Base-by-base conservation (phyloP, 2,888 invertebrate species). In the Chalcosyrphus nemorum region DNA sequence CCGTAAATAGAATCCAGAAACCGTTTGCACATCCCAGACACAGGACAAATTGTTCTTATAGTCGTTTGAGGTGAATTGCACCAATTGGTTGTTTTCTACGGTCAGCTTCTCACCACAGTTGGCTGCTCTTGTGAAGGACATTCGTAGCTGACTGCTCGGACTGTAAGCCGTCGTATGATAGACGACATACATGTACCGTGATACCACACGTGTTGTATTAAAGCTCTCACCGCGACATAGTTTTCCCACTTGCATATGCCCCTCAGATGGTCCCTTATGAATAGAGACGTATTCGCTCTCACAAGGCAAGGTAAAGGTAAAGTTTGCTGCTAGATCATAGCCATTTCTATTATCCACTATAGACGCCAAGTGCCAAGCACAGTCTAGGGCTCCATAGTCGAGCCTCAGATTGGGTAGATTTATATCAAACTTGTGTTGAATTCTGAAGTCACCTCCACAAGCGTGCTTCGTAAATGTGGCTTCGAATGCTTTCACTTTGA, bases 41-140 rank as follows among this genome's bases (percentile, higher is more conserved):
- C 97, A 97, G 91, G 97, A 97, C 54, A 93, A 92, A 89, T 96
- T 96, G 80, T 94, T 93, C n/a, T 93, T 93, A 90, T 97, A 97
- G 2, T 86, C 86, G 0, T 41, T 50, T 2, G 86, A 17, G 41
- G 86, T 85, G 13, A 91, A 78, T 6, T 43, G 29, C 11, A 89
- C 35, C 4, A 54, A 15, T 6, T 85, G 54, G 0, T 56, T n/a
- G 0, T 32, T n/a, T 1, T 13, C 45, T 0, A 38, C 4, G 0
- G 57, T 47, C 0, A 86, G 45, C 91, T 90, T 41, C 2, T 95
- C 95, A 0, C 95, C 95, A 88, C 96, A 96, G 29, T 93, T 93
- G 1, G 80, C 5, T 0, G 86, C 27, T 9, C 74, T 75, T 3
- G 74, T 72, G 0, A 86, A 24, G 7, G 21, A 45, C 6, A 90